phyloP scores from a whole-genome alignment of 2,113 vertebrate genomes.

The Cheirogaleus medius region DNA sequence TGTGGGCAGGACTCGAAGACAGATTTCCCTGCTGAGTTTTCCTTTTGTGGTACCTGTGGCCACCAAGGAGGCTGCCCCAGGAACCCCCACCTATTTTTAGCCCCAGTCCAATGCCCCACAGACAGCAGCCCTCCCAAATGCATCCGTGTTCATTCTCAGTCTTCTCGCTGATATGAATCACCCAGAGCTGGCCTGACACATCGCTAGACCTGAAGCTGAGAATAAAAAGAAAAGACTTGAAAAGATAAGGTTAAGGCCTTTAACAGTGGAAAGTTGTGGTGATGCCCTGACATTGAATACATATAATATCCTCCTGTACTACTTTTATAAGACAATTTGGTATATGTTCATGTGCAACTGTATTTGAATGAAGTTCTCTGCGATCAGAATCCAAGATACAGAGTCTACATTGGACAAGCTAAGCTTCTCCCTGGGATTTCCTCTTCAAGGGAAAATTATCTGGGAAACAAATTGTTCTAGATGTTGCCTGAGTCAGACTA shows the following conservation, averaged over 20 bases:
- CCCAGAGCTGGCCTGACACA: neutral
- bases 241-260: neutral
- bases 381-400: neutral
- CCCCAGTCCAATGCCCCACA: neutral
- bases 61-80: constrained; percentile 13
- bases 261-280: neutral
- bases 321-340: neutral
- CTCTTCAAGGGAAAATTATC: neutral
- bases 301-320: neutral
- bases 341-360: neutral
- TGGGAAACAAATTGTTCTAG: neutral
- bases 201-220: constrained; percentile 8
- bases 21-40: constrained; percentile 19
- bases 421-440: neutral
- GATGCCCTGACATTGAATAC: neutral
- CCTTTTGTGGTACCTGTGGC: constrained; percentile 35
- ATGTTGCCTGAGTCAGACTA: neutral
- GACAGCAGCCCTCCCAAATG: neutral
- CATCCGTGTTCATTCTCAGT: neutral
- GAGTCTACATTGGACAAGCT: neutral
- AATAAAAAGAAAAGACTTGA: neutral
- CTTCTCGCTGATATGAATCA: constrained; percentile 20
- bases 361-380: neutral
- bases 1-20: neutral
- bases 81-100: constrained; percentile 69